A percentile compares a stretch with the other conserved stretches of the same genome.
phyloP scores from a whole-genome alignment of 2,113 vertebrate genomes.

The Stegostoma tigrinum region DNA sequence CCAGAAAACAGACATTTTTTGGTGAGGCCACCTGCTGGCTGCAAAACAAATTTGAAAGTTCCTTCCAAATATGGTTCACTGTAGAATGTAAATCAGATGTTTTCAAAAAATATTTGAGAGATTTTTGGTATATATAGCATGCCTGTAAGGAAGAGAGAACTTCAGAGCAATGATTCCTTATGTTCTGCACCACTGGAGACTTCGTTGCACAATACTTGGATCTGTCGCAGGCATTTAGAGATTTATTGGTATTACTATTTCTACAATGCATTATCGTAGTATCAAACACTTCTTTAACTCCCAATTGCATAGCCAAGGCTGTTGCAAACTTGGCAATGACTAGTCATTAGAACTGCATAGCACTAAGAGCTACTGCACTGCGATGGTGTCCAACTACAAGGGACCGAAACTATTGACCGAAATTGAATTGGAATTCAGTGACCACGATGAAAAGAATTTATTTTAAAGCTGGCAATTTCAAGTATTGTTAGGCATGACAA shows the following conservation, averaged over 20 bases:
- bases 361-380: background rate
- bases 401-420: background rate
- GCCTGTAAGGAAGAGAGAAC: background rate
- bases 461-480: background rate
- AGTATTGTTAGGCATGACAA: constrained; percentile 59
- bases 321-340: background rate
- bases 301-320: background rate
- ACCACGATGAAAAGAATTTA: background rate
- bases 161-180: background rate
- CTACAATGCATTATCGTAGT: background rate
- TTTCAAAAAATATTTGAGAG: background rate
- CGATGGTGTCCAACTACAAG: background rate
- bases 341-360: background rate
- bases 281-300: background rate
- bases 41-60: background rate
- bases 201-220: background rate
- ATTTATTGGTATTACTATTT: background rate
- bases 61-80: background rate
- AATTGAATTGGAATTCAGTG: background rate
- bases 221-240: background rate
- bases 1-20: background rate
- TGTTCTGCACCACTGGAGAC: background rate
- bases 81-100: background rate
- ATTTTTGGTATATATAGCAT: background rate
- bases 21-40: background rate